Evolutionary conservation across 2,797 vertebrate species (phyloP).

Genomic region (Forpus xanthops): DNA sequence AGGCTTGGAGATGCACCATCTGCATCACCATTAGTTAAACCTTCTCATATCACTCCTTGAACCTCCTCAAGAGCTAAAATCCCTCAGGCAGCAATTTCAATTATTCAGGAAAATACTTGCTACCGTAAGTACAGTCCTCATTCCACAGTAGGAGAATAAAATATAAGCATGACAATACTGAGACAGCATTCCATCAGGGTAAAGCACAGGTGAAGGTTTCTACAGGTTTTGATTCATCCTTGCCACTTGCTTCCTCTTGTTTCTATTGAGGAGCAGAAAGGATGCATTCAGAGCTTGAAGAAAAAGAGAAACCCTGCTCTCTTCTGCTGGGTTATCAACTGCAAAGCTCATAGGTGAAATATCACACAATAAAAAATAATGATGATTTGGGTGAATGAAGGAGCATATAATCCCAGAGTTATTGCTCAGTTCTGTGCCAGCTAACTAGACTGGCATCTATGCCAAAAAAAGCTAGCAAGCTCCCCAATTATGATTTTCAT

Average conservation of each 20-base stretch:
- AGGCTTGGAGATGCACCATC: not conserved
- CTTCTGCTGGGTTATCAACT: not conserved
- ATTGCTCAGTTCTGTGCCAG: conserved; percentile 33
- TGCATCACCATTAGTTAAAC: not conserved
- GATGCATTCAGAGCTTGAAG: not conserved
- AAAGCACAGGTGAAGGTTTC: not conserved
- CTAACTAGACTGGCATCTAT: not conserved
- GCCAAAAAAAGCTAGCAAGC: conserved; percentile 11
- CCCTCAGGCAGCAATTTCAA: not conserved
- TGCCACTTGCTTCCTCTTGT: not conserved
- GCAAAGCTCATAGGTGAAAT: not conserved
- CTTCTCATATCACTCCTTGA: too few relatives aligned
- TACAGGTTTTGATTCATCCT: not conserved
- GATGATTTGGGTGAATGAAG: not conserved
- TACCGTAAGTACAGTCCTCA: not conserved
- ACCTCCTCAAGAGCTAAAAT: not conserved
- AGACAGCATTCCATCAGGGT: not conserved
- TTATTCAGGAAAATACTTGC: not conserved
- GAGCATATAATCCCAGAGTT: not conserved
- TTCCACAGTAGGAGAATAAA: not conserved
- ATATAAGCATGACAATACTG: not conserved
- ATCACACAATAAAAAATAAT: not conserved
- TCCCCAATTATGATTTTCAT: conserved; percentile 16
- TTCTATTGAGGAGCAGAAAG: not conserved
- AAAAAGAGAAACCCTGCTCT: not conserved